Evolutionary conservation across 1,140 invertebrate species (phyloP), one percentile per base, ranked within the genome.

Genomic region (Camponotus vicinus): DNA sequence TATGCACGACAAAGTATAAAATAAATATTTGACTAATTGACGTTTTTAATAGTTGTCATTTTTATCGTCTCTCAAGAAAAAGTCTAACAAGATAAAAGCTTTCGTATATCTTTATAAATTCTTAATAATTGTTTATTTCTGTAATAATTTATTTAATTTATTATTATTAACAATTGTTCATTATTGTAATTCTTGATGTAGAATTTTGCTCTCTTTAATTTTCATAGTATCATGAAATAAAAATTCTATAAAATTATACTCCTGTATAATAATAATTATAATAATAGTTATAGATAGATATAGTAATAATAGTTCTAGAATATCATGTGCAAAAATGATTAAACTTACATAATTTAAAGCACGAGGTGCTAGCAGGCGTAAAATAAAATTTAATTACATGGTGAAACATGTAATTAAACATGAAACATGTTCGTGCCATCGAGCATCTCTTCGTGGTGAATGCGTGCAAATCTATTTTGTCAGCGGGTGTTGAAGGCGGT

Each of bases 301-400:
- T 57, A 75, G 18, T 27, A 27, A 27, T 27, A 34, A 40, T 34
- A 71, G 40, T 37, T 37, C 6, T 11, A 21, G 4, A 32, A 13
- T 57, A 69, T 37, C 3, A 0, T 21, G 2, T 40, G 5, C 40
- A 69, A 7, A 49, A 6, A 18, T 11, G 3, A 37, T 18, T 13
- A 37, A 77, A 21, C 34, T 18, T 42, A 37, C 57, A 64, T 37
- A 13, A 18, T 2, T 37, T 5, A 21, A n/a, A 64, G 32, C 34
- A 21, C 57, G 27, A 63, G 8, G 42, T 77, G 40, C 13, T 42
- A 11, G 70, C 18, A 42, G 21, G 27, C 21, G 64, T 15, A 42
- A 40, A 27, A 49, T 66, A 66, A 78, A 57, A 70, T 34, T 15
- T 69, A 79, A 45, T 79, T 69, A 67, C n/a, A 57, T 70, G 27